Conservation (phyloP, 1,140 invertebrate genomes). For the Drosophila santomea region DNA sequence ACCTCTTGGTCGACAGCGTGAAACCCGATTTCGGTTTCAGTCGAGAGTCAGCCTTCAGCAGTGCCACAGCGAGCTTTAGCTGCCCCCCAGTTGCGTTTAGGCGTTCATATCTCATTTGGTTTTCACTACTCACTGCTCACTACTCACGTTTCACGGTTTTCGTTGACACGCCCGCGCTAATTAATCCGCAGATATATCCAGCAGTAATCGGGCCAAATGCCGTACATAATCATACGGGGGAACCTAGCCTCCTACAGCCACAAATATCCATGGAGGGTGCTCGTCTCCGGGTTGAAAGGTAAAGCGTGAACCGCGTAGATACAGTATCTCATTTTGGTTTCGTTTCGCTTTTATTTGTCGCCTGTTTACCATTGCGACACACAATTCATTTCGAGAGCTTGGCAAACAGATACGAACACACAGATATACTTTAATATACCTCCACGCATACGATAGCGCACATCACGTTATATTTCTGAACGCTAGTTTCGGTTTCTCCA, state of each 20-base stretch:
- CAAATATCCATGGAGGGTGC: constrained; percentile 92
- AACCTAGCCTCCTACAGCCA: constrained; percentile 93
- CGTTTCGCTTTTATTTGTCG: constrained; percentile 20
- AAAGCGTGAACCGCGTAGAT: constrained; percentile 40
- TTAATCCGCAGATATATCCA: constrained; percentile 38
- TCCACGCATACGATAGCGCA: constrained; percentile 21
- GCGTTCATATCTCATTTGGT: constrained; percentile 26
- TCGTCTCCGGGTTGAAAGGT: constrained; percentile 94
- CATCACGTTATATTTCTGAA: constrained; percentile 43
- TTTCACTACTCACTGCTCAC: constrained; percentile 24
- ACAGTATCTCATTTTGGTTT: constrained; percentile 13
- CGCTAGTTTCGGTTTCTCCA: constrained; percentile 45
- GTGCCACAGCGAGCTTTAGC: constrained; percentile 30
- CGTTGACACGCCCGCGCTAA: constrained; percentile 62
- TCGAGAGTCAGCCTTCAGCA: constrained; percentile 70
- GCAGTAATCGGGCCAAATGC: constrained; percentile 87
- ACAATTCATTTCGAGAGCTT: constrained; percentile 71
- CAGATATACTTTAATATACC: constrained; percentile 12
- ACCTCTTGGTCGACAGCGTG: constrained; percentile 43
- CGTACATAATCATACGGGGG: constrained; percentile 94
- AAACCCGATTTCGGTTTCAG: constrained; percentile 61
- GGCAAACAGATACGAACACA: constrained; percentile 43
- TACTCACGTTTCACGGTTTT: constrained; percentile 29
- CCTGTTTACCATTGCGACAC: constrained; percentile 60
- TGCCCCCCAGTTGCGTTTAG: constrained; percentile 23